Percentiles rank a stretch among this genome's conserved stretches.
These are phyloP conservation scores for Nomia melanderi DNA, from an alignment of 1,140 invertebrate genomes.

Conservation along the genomic window DNA sequence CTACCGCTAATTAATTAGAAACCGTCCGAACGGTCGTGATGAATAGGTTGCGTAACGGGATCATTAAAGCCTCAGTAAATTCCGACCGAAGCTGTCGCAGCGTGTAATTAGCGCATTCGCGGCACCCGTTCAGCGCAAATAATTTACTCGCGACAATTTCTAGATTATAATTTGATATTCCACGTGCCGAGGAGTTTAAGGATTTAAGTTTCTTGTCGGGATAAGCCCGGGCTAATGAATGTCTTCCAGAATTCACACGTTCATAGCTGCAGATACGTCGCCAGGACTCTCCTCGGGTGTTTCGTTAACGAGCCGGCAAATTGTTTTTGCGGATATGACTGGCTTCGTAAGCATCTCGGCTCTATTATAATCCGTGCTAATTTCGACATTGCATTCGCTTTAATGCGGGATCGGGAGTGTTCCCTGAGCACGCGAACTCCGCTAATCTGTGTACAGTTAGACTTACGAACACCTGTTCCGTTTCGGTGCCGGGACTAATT, in stretches of 20 bases:
- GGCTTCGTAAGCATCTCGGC: slow-evolving; percentile 25
- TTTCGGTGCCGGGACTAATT: slow-evolving; percentile 68
- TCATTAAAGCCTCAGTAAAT: slow-evolving; percentile 71
- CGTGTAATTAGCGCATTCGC: slow-evolving; percentile 68
- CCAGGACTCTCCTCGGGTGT: neutral
- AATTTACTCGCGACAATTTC: slow-evolving; percentile 27
- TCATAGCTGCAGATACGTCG: neutral
- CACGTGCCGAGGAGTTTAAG: neutral
- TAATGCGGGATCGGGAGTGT: slow-evolving; percentile 64
- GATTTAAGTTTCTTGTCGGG: neutral
- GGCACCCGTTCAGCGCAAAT: slow-evolving; percentile 34
- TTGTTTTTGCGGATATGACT: slow-evolving; percentile 49
- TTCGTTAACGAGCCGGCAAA: slow-evolving; percentile 45
- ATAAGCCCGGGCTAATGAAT: neutral
- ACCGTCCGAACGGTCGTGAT: slow-evolving; percentile 68
- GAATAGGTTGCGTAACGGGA: slow-evolving; percentile 72
- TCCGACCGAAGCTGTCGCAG: slow-evolving; percentile 58
- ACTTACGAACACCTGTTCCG: slow-evolving; percentile 70
- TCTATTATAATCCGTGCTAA: slow-evolving; percentile 63
- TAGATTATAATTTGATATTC: neutral
- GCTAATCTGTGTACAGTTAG: slow-evolving; percentile 66
- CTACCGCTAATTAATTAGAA: slow-evolving; percentile 73
- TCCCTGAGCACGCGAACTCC: slow-evolving; percentile 62
- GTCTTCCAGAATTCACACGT: neutral
- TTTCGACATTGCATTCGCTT: slow-evolving; percentile 67